Percentiles rank a stretch among this genome's conserved stretches.
phyloP scores from a whole-genome alignment of 2,797 vertebrate genomes.

The Chelonia mydas region DNA sequence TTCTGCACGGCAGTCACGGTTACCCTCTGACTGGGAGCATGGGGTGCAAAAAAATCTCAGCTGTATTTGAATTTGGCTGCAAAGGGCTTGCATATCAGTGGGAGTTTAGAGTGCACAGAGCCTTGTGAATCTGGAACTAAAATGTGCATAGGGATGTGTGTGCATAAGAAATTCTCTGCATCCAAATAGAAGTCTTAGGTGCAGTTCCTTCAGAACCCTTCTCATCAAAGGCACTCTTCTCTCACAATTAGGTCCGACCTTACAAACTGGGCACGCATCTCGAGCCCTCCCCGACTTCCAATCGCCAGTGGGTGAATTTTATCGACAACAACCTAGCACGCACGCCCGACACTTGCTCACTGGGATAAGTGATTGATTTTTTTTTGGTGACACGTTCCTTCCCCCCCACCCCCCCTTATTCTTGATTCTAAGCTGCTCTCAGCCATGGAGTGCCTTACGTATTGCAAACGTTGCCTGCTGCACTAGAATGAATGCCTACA shows the following conservation, averaged over 20 bases:
- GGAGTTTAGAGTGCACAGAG: neutral
- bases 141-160: neutral
- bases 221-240: neutral
- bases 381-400: neutral
- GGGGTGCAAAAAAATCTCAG: neutral
- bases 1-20: neutral
- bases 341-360: neutral
- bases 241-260: fast-evolving
- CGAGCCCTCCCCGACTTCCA: neutral
- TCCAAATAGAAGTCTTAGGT: neutral
- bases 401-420: fast-evolving
- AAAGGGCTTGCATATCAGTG: neutral
- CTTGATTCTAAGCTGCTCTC: neutral
- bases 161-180: neutral
- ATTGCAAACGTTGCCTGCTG: conserved; percentile 38
- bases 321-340: neutral
- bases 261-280: neutral
- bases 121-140: neutral
- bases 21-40: neutral
- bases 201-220: fast-evolving
- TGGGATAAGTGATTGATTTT: neutral
- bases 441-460: neutral
- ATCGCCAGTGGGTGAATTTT: neutral
- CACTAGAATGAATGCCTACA: conserved; percentile 72
- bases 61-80: neutral